Percentiles rank a stretch among this genome's conserved stretches.
Conservation (phyloP, 2,113 vertebrate species). For the Noturus placidus region DNA sequence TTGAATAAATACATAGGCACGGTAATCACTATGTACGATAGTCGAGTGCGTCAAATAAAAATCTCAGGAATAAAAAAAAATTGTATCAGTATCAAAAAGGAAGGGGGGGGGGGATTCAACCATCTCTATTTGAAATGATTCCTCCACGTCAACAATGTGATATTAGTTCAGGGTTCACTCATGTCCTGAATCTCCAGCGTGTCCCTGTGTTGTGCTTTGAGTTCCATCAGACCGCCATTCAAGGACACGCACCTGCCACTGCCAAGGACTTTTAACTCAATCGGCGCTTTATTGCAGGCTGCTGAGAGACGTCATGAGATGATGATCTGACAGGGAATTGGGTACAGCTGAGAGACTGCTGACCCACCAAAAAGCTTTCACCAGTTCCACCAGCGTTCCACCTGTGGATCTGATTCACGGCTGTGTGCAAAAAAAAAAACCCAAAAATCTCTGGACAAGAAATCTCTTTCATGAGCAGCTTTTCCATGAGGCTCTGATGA, state of each 20-base stretch:
- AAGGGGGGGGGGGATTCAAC: background rate
- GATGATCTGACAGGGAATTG: slow-evolving; percentile 22
- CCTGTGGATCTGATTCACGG: slow-evolving; percentile 17
- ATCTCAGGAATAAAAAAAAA: background rate
- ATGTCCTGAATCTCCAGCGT: background rate
- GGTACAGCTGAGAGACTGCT: slow-evolving; percentile 32
- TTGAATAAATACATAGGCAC: background rate
- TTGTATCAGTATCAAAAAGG: background rate
- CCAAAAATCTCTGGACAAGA: background rate
- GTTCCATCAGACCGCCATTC: slow-evolving; percentile 10
- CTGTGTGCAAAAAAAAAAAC: background rate
- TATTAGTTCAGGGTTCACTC: slow-evolving; percentile 22
- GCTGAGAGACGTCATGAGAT: slow-evolving; percentile 44
- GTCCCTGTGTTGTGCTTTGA: slow-evolving; percentile 5
- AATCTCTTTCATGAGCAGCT: background rate
- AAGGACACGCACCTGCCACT: slow-evolving; percentile 42
- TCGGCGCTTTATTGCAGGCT: slow-evolving; percentile 35
- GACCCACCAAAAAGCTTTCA: slow-evolving; percentile 28
- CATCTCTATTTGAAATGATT: slow-evolving; percentile 3
- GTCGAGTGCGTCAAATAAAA: background rate
- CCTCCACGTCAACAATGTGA: slow-evolving; percentile 12
- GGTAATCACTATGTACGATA: background rate
- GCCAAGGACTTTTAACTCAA: slow-evolving; percentile 30
- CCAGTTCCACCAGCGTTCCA: background rate
- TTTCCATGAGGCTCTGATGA: background rate